A percentile compares a stretch with the other conserved stretches of the same genome.
These are phyloP conservation scores for Pheosia tremula DNA, from an alignment of 2,888 invertebrate genomes.

Conservation along the genomic window DNA sequence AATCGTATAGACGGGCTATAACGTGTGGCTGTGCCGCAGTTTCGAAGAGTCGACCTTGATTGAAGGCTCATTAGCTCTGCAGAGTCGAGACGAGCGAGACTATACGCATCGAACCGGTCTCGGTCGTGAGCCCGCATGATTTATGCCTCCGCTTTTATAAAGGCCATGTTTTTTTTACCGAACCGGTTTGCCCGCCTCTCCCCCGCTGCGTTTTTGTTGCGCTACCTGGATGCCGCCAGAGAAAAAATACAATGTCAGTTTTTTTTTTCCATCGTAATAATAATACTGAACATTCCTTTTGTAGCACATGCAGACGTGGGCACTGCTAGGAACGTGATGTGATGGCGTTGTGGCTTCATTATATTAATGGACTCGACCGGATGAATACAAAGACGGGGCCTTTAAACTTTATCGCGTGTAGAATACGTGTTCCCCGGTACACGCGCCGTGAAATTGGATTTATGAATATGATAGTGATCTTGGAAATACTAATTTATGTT, in stretches of 20 bases:
- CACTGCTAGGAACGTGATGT: conserved; percentile 71
- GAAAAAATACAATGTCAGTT: conserved; percentile 76
- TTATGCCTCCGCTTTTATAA: conserved; percentile 75
- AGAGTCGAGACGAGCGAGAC: conserved; percentile 60
- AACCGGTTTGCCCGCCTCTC: conserved; percentile 71
- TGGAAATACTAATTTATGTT: conserved; percentile 34
- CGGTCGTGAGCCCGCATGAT: conserved; percentile 78
- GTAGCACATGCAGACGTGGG: conserved; percentile 79
- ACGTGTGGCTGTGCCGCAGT: conserved; percentile 56
- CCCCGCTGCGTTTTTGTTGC: conserved; percentile 65
- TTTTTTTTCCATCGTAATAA: conserved; percentile 75
- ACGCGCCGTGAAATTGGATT: conserved; percentile 64
- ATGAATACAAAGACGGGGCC: conserved; percentile 78
- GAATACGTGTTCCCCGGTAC: conserved; percentile 61
- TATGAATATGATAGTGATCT: conserved; percentile 49
- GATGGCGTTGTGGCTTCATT: conserved; percentile 78
- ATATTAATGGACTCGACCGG: conserved; percentile 79
- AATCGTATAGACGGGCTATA: conserved; percentile 50
- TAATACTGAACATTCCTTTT: conserved; percentile 81
- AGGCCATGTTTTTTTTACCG: conserved; percentile 59
- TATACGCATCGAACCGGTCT: conserved; percentile 65
- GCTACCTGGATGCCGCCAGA: conserved; percentile 74
- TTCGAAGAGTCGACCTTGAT: conserved; percentile 75
- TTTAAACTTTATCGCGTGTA: conserved; percentile 73
- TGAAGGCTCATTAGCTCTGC: conserved; percentile 77